Evolutionary conservation across 2,888 invertebrate genomes (phyloP), one percentile per base, ranked within the genome.

Genomic region (Oscheius onirici): DNA sequence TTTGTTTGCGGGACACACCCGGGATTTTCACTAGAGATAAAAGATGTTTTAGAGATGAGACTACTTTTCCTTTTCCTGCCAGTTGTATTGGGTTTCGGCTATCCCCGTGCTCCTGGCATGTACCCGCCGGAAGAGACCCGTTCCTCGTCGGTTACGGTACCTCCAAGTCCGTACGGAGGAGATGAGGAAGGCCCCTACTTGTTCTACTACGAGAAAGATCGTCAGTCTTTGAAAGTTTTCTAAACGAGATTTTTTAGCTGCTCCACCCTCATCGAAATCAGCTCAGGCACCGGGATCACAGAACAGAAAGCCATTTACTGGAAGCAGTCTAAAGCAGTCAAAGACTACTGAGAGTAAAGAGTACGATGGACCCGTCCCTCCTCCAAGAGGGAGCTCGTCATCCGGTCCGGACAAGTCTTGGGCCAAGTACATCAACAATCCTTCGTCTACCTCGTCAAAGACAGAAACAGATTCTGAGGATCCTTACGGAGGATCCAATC

Each of bases 181-280:
- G 28, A 28, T n/a, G 63, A 63, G 8, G 63, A 63, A 34, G 26
- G 26, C 2, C 63, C 63, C 0, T 63, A 63, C 34, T 15, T 49
- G 0, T 63, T 63, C 49, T 63, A 63, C 46, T 63, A 63, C 20
- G 63, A 63, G 63, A 63, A 63, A 63, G 63, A 63, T 17, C 49
- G 63, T 63, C 44, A 46, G 49, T 28, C 8, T 44, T 24, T 8
- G 17, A 61, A 17, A n/a, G 46, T 11, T 46, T 46, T 46, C 46
- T 46, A 46, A 8, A 3, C 6, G 11, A 5, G 46, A 13, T 17
- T n/a, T 10, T 13, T 46, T 5, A 46, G 20, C 20, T 8, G 46
- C n/a, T 46, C 20, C 46, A 20, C 17, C n/a, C 3, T 3, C n/a
- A 8, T 46, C 13, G 5, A 20, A 20, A 6, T n/a, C n/a, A 17